These are phyloP conservation scores for Ceratotherium simum DNA, from an alignment of 2,113 vertebrate genomes.

Conservation along the genomic window DNA sequence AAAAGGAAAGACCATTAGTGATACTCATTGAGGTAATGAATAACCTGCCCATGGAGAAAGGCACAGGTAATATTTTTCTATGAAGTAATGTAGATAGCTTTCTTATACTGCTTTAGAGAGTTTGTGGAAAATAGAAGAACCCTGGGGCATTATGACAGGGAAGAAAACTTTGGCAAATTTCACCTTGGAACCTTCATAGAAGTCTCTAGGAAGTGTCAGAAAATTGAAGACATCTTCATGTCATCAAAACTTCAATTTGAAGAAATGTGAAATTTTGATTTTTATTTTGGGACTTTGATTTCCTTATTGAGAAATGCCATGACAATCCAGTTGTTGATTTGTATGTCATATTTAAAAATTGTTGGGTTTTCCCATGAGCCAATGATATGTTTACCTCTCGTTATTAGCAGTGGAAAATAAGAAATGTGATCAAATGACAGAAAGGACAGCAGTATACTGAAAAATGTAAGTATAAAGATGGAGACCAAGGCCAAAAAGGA, in stretches of 20 bases:
- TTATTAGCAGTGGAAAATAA: neutral
- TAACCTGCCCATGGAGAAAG: neutral
- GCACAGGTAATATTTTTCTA: neutral
- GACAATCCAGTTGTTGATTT: neutral
- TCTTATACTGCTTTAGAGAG: neutral
- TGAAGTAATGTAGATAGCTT: neutral
- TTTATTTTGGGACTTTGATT: neutral
- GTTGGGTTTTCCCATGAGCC: neutral
- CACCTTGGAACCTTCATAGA: neutral
- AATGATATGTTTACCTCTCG: neutral
- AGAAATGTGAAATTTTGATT: neutral
- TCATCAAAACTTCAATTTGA: neutral
- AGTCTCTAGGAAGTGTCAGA: neutral
- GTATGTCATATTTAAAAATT: neutral
- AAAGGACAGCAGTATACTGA: neutral
- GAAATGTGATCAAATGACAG: neutral
- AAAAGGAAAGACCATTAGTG: neutral
- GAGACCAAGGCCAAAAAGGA: neutral
- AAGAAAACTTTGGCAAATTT: neutral
- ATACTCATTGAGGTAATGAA: neutral
- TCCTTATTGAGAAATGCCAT: neutral
- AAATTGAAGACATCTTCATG: neutral
- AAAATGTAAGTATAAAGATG: neutral
- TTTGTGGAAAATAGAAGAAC: neutral
- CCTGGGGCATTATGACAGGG: neutral